Base-by-base conservation (phyloP, 2,888 invertebrate genomes). In the Entomobrya proxima region DNA sequence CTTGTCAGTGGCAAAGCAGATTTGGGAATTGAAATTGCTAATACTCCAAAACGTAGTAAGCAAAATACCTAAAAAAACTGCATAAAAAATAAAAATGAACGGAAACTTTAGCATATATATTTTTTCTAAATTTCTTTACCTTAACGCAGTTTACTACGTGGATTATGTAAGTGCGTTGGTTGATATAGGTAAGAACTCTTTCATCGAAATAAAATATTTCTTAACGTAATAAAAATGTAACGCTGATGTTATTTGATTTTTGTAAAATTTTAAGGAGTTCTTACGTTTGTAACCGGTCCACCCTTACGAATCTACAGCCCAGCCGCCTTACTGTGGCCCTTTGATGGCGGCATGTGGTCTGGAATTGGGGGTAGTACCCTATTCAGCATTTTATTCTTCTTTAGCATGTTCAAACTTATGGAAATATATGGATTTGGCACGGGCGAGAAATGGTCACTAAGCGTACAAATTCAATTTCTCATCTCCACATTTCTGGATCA, bases 271-370 rank as follows among this genome's bases (percentile, higher is more conserved):
- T 9, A 50, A 67, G 88, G 88, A 2, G 88, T 79, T 61, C 81
- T 89, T 2, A 89, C 89, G 5, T 89, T 78, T 64, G 88, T 86
- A n/a, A 89, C 88, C 0, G 77, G 82, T 30, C 83, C 84, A 44
- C 88, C 87, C n/a, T 50, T 47, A 1, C 47, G 77, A 37, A 77
- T 89, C 9, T 88, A 64, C 58, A 76, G 76, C n/a, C 86, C 86
- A 0, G 77, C 78, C 2, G 88, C 88, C 15, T 47, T 88, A 15
- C 72, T 86, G 2, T 88, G 88, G 88, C 85, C 88, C 1, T 88
- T 88, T 24, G 84, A 86, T 27, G 6, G 40, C n/a, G n/a, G n/a
- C n/a, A n/a, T n/a, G n/a, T 9, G 24, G 52, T 13, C 86, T 86
- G 84, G 86, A 86, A 86, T 9, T 44, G 11, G 30, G 77, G 15